Percentiles rank a stretch among this genome's conserved stretches.
Evolutionary conservation across 2,113 vertebrate genomes (phyloP).

Genomic region (Pyxicephalus adspersus): DNA sequence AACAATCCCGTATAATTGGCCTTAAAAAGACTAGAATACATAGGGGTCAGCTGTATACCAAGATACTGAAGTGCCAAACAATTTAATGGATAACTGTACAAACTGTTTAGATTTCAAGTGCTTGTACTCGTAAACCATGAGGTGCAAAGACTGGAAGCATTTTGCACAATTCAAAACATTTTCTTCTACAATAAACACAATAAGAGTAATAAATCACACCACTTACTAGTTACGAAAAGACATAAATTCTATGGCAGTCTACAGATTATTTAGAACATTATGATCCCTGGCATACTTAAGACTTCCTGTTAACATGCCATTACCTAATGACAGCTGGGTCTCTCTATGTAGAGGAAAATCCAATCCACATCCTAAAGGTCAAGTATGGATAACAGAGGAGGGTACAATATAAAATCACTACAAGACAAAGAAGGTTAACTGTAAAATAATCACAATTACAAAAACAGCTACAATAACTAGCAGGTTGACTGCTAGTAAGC

Average conservation of each 20-base stretch:
- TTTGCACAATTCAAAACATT: neutral
- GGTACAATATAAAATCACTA: too few species aligned
- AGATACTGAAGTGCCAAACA: neutral
- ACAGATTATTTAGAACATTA: neutral
- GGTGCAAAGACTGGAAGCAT: neutral
- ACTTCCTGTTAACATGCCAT: neutral
- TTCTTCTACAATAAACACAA: neutral
- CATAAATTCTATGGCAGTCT: neutral
- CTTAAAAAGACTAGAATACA: too few species aligned
- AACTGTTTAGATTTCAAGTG: neutral
- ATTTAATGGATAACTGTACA: constrained; percentile 5
- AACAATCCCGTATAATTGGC: too few species aligned
- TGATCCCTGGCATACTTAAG: neutral
- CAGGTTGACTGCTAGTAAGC: too few species aligned
- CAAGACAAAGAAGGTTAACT: too few species aligned
- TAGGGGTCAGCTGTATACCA: too few species aligned
- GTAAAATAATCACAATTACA: too few species aligned
- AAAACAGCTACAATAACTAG: too few species aligned
- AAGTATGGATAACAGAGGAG: neutral
- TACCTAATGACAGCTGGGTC: neutral
- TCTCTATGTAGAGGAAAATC: neutral
- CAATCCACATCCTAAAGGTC: neutral
- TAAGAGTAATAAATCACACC: neutral
- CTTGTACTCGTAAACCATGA: neutral
- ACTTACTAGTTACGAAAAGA: neutral